Base-by-base conservation (phyloP, 2,888 invertebrate genomes). In the Oxytorus armatus region DNA sequence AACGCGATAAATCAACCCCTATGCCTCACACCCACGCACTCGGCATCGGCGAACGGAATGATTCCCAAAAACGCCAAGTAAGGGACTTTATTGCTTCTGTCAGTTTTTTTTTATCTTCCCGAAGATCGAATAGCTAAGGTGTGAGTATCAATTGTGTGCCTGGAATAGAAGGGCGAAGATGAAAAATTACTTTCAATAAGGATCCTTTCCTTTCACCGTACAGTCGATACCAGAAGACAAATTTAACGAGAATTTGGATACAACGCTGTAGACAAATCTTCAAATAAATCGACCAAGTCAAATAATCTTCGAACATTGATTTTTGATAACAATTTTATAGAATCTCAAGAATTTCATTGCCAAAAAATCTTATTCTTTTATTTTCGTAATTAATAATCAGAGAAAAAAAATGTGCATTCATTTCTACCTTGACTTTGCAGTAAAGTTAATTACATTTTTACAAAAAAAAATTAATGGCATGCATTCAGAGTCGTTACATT, bases 41-140 rank as follows among this genome's bases (percentile, higher is more conserved):
- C 89, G 93, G 93, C 92, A 83, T 93, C 93, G 77, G 93, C 91
- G 84, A 93, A 93, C 84, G 93, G 92, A 85, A 91, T 88, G 84
- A 86, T 92, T 86, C 97, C 97, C 86, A 97, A 97, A 93, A 97
- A 97, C 94, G 97, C 97, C 92, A 97, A 97, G 97, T 97, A 92
- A 96, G 97, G 65, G 47, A 57, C 29, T 59, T 25, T 2, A 10
- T 29, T 14, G 21, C 23, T 21, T 47, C 4, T 39, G n/a, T n/a
- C n/a, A n/a, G n/a, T 16, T 21, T 8, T 49, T 55, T 47, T 33
- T 1, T 47, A 57, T 42, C 23, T 44, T 44, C 2, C 2, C 16
- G 44, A 16, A 36, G 33, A 57, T 11, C 3, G 11, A 57, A 33
- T 8, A 36, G 10, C 18, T 36, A 4, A 7, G 14, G 14, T 29